Conservation (phyloP, 2,113 vertebrate species). For the Pyrgilauda ruficollis region DNA sequence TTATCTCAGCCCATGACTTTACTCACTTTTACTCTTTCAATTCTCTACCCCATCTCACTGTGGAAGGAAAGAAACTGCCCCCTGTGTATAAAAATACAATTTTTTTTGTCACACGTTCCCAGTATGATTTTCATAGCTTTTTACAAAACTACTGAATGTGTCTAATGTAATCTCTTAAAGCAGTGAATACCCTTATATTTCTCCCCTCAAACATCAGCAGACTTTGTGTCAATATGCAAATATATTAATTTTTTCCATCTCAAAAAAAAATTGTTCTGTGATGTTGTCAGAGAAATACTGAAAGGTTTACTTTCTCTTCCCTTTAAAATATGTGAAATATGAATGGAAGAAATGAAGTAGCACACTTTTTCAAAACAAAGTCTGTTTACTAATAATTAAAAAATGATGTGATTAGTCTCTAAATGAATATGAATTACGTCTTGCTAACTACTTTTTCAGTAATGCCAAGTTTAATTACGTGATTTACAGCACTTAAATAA, state of each 20-base stretch:
- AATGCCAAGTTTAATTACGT: not conserved
- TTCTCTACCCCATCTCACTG: not conserved
- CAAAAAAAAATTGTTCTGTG: not conserved
- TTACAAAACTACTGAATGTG: not conserved
- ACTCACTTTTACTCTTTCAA: not conserved
- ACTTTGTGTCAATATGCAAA: not conserved
- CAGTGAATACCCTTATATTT: not conserved
- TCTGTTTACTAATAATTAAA: not conserved
- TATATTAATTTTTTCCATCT: not conserved
- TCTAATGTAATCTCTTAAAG: not conserved
- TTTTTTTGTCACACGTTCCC: not conserved
- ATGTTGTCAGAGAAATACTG: not conserved
- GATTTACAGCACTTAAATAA: conserved; percentile 10
- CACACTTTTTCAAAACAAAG: not conserved
- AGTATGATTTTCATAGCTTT: not conserved
- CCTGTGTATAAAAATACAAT: not conserved
- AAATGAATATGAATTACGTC: conserved; percentile 20
- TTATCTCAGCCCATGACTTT: not conserved
- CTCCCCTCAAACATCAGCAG: not conserved
- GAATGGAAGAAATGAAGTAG: not conserved
- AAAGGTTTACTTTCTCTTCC: not conserved
- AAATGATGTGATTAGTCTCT: not conserved
- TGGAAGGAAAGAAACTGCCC: not conserved
- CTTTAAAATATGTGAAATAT: not conserved
- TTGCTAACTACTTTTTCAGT: not conserved